phyloP scores from a whole-genome alignment of 2,888 invertebrate species.

The Sclerodermus sp. region DNA sequence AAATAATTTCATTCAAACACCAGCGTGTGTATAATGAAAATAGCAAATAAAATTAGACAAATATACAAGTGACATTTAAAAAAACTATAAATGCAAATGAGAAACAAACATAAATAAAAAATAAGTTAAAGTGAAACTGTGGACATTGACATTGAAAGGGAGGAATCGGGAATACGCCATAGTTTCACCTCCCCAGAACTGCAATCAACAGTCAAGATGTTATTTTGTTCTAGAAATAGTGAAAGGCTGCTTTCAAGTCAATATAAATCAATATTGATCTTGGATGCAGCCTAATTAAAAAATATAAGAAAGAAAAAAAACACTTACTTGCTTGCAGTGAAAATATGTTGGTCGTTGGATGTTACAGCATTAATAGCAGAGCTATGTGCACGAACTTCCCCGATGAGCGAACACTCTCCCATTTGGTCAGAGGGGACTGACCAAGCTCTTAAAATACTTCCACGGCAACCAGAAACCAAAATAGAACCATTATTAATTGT shows the following conservation, averaged over 20 bases:
- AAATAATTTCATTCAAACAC: no score
- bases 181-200: slow-evolving; percentile 74
- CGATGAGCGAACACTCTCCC: slow-evolving; percentile 67
- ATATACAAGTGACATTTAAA: background rate
- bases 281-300: slow-evolving; percentile 4
- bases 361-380: slow-evolving; percentile 71
- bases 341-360: slow-evolving; percentile 68
- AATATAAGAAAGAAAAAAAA: background rate
- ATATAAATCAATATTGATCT: slow-evolving; percentile 1
- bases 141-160: slow-evolving; percentile 60
- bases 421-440: slow-evolving; percentile 58
- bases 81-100: slow-evolving; percentile 17
- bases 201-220: slow-evolving; percentile 60
- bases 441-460: slow-evolving; percentile 78
- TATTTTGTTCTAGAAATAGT: slow-evolving; percentile 30
- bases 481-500: slow-evolving; percentile 61
- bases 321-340: slow-evolving; percentile 83
- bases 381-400: slow-evolving; percentile 70
- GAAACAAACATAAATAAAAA: slow-evolving; percentile 34
- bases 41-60: no score
- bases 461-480: slow-evolving; percentile 76
- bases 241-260: slow-evolving; percentile 22
- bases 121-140: slow-evolving; percentile 56
- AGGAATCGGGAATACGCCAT: slow-evolving; percentile 61
- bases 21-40: no score